Base-by-base conservation (phyloP, 64 coral and sea anemone genomes). In the Dendrophyllia cribrosa region DNA sequence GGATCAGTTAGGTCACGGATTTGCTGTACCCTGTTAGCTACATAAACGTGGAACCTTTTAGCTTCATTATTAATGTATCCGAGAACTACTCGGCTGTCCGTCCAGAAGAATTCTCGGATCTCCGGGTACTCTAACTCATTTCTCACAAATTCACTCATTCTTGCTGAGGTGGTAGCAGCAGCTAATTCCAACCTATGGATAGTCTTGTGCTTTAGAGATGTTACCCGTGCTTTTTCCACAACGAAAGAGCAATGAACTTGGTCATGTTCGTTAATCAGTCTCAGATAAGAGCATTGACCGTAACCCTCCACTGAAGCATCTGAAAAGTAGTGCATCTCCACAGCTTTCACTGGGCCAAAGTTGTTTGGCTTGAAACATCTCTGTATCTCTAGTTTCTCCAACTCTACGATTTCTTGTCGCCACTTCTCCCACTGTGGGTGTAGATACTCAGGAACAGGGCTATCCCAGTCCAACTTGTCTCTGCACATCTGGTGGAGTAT, bases 401-500 rank as follows among this genome's bases (percentile, higher is more conserved):
- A 49, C 58, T 65, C 34, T 17, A 12, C 59, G 58, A 67, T 52
- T 85, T 85, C 82, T 50, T 49, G 66, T 22, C 82, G 61, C 61
- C 82, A 85, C 47, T 85, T 85, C 49, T 70, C 45, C 83, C 66
- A 86, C 48, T 68, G 22, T 51, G 66, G 83, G 50, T 64, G 66
- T 52, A n/a, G 74, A 51, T 22, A 75, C 72, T 75, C 12, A 86
- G 51, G 83, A 25, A 87, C 50, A 24, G 83, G 83, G 70, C 84
- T 87, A 53, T 87, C 84, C 84, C 84, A 87, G 20, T 87, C 84
- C 70, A 87, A 58, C 67, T 71, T 71, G 20, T 81, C 25, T 72
- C 34, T 89, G 55, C 87, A 89, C 87, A 89, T 78, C 60, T 89
- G 72, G 20, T 78, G 87, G 47, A 89, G 87, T 20, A 78, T 89